Evolutionary conservation across 2,888 invertebrate genomes (phyloP).

Genomic region (Nomada fabriciana): DNA sequence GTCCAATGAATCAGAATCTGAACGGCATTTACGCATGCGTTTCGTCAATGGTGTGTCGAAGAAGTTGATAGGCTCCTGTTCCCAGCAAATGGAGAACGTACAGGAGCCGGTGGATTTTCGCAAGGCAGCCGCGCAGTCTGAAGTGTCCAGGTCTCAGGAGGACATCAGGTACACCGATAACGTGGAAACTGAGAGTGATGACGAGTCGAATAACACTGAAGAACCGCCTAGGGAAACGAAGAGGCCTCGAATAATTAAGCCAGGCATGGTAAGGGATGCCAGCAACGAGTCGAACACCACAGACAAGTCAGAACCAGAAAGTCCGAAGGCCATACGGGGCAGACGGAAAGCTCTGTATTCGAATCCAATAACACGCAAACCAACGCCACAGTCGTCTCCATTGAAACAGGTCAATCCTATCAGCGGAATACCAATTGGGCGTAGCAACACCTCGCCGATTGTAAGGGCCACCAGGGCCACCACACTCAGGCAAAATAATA

Average conservation of each 20-base stretch:
- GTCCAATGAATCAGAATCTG: constrained; percentile 90
- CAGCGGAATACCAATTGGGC: constrained; percentile 78
- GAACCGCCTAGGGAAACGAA: constrained; percentile 72
- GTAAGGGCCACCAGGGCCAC: constrained; percentile 80
- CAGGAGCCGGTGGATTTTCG: constrained; percentile 48
- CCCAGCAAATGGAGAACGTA: constrained; percentile 65
- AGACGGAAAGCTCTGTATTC: constrained; percentile 89
- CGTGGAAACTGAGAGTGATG: constrained; percentile 71
- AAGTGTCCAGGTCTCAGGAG: constrained; percentile 30
- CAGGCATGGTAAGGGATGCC: constrained; percentile 78
- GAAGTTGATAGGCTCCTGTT: constrained; percentile 61
- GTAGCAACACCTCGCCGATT: constrained; percentile 81
- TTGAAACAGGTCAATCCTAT: constrained; percentile 73
- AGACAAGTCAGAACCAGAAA: constrained; percentile 77
- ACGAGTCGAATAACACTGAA: constrained; percentile 63
- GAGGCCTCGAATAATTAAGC: constrained; percentile 85
- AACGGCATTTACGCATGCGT: constrained; percentile 85
- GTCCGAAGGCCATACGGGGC: constrained; percentile 88
- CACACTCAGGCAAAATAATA: constrained; percentile 79
- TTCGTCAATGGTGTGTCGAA: constrained; percentile 75
- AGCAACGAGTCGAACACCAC: constrained; percentile 78
- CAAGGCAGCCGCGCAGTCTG: constrained; percentile 65
- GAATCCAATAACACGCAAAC: constrained; percentile 77
- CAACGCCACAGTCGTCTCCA: constrained; percentile 80
- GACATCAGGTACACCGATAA: constrained; percentile 35